phyloP scores from a whole-genome alignment of 2,888 invertebrate genomes.

The Nineta flava region DNA sequence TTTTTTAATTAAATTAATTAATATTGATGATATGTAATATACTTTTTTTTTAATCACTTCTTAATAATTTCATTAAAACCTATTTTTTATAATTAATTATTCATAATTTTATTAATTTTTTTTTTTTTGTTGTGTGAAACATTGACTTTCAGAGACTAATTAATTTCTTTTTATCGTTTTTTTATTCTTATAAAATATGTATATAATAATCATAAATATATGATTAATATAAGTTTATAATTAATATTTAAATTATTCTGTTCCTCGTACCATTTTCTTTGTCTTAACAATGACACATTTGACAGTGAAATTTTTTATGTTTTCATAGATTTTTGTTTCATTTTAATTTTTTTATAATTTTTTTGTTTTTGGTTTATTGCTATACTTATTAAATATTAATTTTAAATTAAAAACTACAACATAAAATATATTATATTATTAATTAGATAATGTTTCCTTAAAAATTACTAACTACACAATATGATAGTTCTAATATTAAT shows the following conservation, averaged over 20 bases:
- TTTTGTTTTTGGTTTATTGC: background rate
- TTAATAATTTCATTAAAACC: too few species aligned
- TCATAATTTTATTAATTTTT: background rate
- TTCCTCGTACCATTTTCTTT: background rate
- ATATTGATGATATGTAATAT: background rate
- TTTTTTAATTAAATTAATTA: background rate
- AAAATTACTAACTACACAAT: slow-evolving; percentile 2
- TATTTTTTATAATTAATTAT: too few species aligned
- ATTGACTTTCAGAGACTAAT: background rate
- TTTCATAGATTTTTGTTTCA: background rate
- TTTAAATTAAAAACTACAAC: slow-evolving; percentile 2
- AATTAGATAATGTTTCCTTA: slow-evolving; percentile 9
- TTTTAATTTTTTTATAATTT: background rate
- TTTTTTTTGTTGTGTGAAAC: background rate
- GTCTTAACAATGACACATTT: too few species aligned
- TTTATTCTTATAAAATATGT: too few species aligned
- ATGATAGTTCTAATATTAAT: background rate
- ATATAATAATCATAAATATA: background rate
- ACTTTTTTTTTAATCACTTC: background rate
- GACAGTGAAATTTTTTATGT: too few species aligned
- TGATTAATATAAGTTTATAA: background rate
- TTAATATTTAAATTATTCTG: background rate
- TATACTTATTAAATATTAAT: background rate
- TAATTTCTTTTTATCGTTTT: too few species aligned
- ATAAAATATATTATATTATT: slow-evolving; percentile 19